Conservation (phyloP, 2,797 vertebrate species). For the Poeciliopsis presidionis region DNA sequence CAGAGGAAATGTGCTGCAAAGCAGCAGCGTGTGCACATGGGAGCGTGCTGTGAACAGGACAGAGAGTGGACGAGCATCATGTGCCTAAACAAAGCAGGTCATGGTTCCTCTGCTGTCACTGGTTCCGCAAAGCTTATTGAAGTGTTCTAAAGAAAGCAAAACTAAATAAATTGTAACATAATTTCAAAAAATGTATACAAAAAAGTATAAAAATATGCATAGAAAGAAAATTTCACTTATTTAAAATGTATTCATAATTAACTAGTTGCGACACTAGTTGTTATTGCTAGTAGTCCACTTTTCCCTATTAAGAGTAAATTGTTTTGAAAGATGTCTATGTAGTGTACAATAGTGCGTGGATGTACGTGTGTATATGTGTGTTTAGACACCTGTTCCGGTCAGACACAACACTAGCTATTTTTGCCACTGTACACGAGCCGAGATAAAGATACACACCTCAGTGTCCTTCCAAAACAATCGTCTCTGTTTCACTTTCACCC, state of each 20-base stretch:
- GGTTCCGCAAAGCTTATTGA: conserved; percentile 1
- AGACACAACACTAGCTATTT: conserved; percentile 73
- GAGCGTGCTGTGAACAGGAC: conserved; percentile 12
- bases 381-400: conserved; percentile 76
- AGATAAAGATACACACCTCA: conserved; percentile 22
- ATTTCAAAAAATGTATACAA: neutral
- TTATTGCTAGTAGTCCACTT: neutral
- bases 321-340: neutral
- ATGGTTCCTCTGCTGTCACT: conserved; percentile 7
- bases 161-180: neutral
- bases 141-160: neutral
- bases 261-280: neutral
- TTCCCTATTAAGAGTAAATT: neutral
- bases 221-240: neutral
- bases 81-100: conserved; percentile 36
- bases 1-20: conserved; percentile 55
- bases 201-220: neutral
- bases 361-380: conserved; percentile 35
- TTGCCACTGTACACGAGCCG: conserved; percentile 41
- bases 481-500: conserved; percentile 38
- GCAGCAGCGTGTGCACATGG: conserved; percentile 8
- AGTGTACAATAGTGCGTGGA: conserved; percentile 28
- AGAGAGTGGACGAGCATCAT: conserved; percentile 19
- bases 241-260: neutral
- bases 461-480: conserved; percentile 57